These are phyloP conservation scores for Lasioglossum figueresi DNA, from an alignment of 2,888 invertebrate species.

Conservation along the genomic window DNA sequence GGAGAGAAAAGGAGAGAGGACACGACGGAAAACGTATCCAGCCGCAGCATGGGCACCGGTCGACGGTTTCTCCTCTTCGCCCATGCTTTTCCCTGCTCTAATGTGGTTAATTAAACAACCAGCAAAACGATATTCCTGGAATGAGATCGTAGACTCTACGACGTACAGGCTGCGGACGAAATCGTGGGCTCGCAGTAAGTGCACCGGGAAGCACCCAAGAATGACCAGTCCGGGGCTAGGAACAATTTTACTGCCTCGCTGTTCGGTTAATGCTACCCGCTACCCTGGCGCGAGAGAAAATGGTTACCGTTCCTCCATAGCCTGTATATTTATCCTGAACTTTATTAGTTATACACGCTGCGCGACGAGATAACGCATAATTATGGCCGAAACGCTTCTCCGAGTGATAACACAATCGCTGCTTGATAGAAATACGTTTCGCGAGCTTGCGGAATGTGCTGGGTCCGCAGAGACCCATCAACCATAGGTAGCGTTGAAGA, in stretches of 20 bases:
- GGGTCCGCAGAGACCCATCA: no score
- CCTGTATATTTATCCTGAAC: neutral
- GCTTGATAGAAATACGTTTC: neutral
- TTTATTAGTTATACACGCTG: neutral
- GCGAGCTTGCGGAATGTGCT: neutral
- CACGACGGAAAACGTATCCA: conserved; percentile 56
- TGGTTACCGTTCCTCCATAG: neutral
- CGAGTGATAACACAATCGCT: neutral
- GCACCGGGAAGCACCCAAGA: neutral
- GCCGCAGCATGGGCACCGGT: conserved; percentile 16
- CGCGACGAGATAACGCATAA: neutral
- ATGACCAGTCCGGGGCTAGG: neutral
- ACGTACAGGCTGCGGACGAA: neutral
- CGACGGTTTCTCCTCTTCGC: conserved; percentile 38
- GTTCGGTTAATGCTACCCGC: neutral
- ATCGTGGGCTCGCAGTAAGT: conserved; percentile 6
- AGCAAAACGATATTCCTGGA: conserved; percentile 32
- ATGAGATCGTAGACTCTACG: conserved; percentile 6
- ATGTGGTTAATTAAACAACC: conserved; percentile 43
- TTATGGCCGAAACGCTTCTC: neutral
- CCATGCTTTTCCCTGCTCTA: conserved; percentile 53
- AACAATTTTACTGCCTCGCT: conserved; percentile 6
- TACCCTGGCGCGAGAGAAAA: neutral
- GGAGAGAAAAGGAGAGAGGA: conserved; percentile 18
- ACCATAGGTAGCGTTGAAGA: no score